Evolutionary conservation across 1,140 invertebrate genomes (phyloP).

Genomic region (Sycophila sp.): DNA sequence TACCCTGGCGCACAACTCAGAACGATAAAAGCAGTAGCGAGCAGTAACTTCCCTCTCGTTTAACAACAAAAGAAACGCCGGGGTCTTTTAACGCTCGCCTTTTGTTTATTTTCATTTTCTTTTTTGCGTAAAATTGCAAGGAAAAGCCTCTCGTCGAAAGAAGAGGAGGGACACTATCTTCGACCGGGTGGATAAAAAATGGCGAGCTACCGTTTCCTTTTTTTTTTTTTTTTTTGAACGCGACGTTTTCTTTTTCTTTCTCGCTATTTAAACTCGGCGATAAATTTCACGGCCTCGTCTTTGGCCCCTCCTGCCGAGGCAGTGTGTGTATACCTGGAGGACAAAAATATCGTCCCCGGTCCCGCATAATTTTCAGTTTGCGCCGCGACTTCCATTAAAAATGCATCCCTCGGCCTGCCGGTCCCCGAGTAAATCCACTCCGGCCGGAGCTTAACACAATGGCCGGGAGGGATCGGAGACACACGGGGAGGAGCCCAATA

Average conservation of each 20-base stretch:
- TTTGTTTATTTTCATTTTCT: neutral
- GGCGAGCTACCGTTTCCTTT: too few species aligned
- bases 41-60: too few species aligned
- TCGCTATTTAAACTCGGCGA: neutral
- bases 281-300: neutral
- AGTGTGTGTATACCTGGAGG: too few species aligned
- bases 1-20: too few species aligned
- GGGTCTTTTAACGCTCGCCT: too few species aligned
- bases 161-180: too few species aligned
- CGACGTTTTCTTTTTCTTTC: neutral
- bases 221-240: neutral
- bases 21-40: too few species aligned
- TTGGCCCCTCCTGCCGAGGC: too few species aligned
- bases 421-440: neutral
- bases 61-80: too few species aligned
- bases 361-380: constrained; percentile 20
- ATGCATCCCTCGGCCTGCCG: neutral
- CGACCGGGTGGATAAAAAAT: too few species aligned
- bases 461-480: too few species aligned
- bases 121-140: neutral
- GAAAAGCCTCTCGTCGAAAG: too few species aligned
- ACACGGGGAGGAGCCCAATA: neutral
- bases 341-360: neutral
- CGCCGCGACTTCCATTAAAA: neutral
- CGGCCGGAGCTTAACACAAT: neutral